A percentile compares a stretch with the other conserved stretches of the same genome.
Evolutionary conservation across 2,888 invertebrate genomes (phyloP).

Genomic region (Patella depressa): DNA sequence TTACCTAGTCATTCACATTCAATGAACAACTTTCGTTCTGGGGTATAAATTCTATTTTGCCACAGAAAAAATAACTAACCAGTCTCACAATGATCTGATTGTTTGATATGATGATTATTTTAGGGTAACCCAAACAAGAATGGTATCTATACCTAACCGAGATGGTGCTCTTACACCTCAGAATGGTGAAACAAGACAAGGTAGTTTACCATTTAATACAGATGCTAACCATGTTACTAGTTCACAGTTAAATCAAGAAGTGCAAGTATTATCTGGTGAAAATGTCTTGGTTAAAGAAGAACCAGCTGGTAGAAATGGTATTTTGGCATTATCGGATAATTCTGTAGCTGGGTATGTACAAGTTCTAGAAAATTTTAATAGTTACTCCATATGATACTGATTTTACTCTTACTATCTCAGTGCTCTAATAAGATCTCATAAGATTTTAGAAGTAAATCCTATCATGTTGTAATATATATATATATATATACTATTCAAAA

Average conservation of each 20-base stretch:
- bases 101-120: neutral
- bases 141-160: slow-evolving; percentile 38
- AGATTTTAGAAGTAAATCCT: too few relatives aligned
- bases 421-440: too few relatives aligned
- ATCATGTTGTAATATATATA: too few relatives aligned
- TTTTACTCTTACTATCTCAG: too few relatives aligned
- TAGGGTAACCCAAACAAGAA: slow-evolving; percentile 22
- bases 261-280: neutral
- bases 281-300: neutral
- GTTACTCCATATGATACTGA: too few relatives aligned
- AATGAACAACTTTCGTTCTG: too few relatives aligned
- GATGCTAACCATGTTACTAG: slow-evolving; percentile 42
- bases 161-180: slow-evolving; percentile 20
- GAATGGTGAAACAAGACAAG: slow-evolving; percentile 36
- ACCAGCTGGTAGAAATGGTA: slow-evolving; percentile 4
- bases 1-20: too few relatives aligned
- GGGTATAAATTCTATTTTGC: too few relatives aligned
- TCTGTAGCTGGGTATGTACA: slow-evolving; percentile 1
- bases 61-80: too few relatives aligned
- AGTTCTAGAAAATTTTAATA: too few relatives aligned
- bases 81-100: too few relatives aligned
- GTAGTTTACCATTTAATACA: slow-evolving; percentile 43
- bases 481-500: too few relatives aligned
- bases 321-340: neutral
- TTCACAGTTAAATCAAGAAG: slow-evolving; percentile 37